Evolutionary conservation across 2,797 vertebrate species (phyloP).

Genomic region (Cheirogaleus major): DNA sequence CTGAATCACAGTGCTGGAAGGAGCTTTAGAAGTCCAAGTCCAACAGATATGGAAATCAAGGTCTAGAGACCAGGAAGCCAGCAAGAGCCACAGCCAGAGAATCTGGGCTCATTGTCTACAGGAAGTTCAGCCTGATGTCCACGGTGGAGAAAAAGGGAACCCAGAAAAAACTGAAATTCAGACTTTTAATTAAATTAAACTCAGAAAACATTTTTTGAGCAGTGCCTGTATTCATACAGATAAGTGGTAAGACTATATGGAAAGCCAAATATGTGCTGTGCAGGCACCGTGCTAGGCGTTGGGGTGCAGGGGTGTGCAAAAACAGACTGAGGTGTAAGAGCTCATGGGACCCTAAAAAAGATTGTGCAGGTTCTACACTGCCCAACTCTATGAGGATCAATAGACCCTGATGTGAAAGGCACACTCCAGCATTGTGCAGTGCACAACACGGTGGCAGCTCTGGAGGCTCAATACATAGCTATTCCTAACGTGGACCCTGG

Average conservation of each 20-base stretch:
- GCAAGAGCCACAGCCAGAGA: not conserved
- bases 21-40: not conserved
- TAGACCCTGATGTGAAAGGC: too few species aligned
- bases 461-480: not conserved
- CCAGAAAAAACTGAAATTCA: not conserved
- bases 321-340: not conserved
- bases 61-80: not conserved
- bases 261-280: not conserved
- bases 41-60: not conserved
- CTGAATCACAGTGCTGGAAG: not conserved
- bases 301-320: too few species aligned
- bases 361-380: not conserved
- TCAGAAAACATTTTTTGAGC: not conserved
- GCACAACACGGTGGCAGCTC: not conserved
- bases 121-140: not conserved
- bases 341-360: not conserved
- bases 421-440: rapidly evolving
- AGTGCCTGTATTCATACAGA: not conserved
- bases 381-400: not conserved
- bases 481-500: not conserved
- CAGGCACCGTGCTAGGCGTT: not conserved
- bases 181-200: not conserved
- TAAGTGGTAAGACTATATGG: not conserved
- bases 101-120: not conserved
- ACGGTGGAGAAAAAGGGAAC: not conserved